Evolutionary conservation across 2,797 vertebrate genomes (phyloP).

Genomic region (Peromyscus eremicus): DNA sequence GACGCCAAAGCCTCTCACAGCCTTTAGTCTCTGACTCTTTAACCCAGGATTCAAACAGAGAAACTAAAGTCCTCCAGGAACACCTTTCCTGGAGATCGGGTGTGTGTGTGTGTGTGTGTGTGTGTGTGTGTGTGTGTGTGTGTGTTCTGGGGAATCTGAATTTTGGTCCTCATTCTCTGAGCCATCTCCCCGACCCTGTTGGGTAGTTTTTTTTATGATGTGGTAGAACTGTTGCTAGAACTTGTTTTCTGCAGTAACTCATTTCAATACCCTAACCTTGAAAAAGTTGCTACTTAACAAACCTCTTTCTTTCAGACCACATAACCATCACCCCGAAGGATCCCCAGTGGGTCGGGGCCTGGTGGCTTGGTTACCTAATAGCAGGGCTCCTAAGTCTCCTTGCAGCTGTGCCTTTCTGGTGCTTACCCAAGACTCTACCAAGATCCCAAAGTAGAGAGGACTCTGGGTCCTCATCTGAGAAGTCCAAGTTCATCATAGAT

Average conservation of each 20-base stretch:
- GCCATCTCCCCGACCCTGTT: too few species aligned
- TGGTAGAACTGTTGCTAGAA: neutral
- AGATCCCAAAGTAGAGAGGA: conserved; percentile 88
- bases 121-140: neutral
- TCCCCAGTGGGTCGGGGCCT: conserved; percentile 96
- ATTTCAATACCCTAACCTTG: neutral
- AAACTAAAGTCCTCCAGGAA: neutral
- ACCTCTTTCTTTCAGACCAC: conserved; percentile 86
- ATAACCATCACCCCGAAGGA: conserved; percentile 93
- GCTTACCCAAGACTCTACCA: conserved; percentile 93
- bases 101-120: neutral
- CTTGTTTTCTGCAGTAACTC: neutral
- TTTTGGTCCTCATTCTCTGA: neutral
- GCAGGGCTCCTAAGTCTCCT: conserved; percentile 92
- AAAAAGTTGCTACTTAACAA: neutral
- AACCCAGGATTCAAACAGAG: neutral
- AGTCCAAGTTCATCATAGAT: conserved; percentile 92
- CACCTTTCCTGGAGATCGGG: neutral
- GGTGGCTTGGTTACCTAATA: conserved; percentile 97
- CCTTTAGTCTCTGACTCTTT: neutral
- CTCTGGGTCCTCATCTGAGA: conserved; percentile 90
- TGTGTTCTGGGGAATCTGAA: neutral
- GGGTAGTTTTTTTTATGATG: neutral
- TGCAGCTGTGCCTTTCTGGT: conserved; percentile 96
- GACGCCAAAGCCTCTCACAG: neutral